Conservation (phyloP, 2,797 vertebrate genomes). For the Scyliorhinus canicula region DNA sequence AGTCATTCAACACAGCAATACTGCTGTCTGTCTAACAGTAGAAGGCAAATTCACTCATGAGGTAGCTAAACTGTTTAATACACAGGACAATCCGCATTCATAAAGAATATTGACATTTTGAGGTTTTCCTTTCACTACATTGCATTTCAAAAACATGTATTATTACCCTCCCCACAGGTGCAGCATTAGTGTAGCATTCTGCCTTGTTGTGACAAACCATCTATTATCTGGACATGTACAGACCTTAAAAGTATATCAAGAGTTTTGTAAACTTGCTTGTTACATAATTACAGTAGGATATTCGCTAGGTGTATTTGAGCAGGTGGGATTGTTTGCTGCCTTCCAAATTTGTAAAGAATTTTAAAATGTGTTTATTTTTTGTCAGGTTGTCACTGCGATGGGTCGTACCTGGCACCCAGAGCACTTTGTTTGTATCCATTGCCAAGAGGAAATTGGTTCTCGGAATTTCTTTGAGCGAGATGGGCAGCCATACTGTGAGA, state of each 20-base stretch:
- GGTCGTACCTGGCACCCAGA: conserved; percentile 91
- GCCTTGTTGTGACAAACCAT: background rate
- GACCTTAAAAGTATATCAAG: background rate
- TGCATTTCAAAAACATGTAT: background rate
- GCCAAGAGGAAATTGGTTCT: conserved; percentile 92
- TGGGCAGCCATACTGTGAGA: conserved; percentile 87
- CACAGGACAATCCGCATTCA: background rate
- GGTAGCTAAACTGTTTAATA: background rate
- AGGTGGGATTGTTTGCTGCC: background rate
- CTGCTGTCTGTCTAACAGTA: background rate
- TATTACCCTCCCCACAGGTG: background rate
- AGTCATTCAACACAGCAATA: background rate
- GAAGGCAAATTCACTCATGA: background rate
- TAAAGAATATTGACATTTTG: background rate
- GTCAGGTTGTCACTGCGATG: conserved; percentile 91
- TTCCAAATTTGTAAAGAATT: background rate
- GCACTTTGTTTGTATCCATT: conserved; percentile 93
- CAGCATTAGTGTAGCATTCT: no score
- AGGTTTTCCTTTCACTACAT: background rate
- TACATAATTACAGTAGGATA: background rate
- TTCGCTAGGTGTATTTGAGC: background rate
- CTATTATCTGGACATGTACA: background rate
- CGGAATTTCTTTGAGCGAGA: conserved; percentile 92
- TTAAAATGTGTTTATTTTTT: background rate
- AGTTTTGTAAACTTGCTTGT: background rate